These are phyloP conservation scores for Yasuhikotakia modesta DNA, from an alignment of 2,797 vertebrate genomes.

Conservation along the genomic window DNA sequence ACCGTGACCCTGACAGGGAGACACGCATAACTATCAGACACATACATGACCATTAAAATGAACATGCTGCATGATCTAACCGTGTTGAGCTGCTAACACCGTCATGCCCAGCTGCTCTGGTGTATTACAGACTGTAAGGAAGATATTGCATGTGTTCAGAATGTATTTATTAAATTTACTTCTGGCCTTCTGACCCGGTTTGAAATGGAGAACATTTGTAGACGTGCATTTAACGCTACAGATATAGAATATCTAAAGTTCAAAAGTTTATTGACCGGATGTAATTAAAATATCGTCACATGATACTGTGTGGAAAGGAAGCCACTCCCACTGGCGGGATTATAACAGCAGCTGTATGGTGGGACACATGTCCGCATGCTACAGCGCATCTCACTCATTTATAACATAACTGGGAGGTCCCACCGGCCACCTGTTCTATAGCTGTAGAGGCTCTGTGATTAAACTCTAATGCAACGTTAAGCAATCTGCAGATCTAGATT, in stretches of 20 bases:
- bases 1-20: neutral
- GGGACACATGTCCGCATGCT: constrained; percentile 16
- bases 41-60: neutral
- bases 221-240: constrained; percentile 13
- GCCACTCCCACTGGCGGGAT: constrained; percentile 8
- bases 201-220: constrained; percentile 19
- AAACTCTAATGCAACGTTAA: constrained; percentile 12
- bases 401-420: constrained; percentile 24
- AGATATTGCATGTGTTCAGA: constrained; percentile 10
- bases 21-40: neutral
- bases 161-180: constrained; percentile 16
- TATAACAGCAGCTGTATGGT: constrained; percentile 42
- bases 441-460: neutral
- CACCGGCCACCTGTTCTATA: constrained; percentile 35
- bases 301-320: constrained; percentile 29
- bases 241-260: constrained; percentile 22
- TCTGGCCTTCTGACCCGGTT: constrained; percentile 34
- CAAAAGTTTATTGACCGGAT: constrained; percentile 27
- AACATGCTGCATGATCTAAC: neutral
- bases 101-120: constrained; percentile 19
- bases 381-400: constrained; percentile 21
- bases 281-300: constrained; percentile 37
- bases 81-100: neutral
- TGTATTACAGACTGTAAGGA: neutral
- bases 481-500: constrained; percentile 11